Conservation (phyloP, 2,797 vertebrate species). For the Rhinatrema bivittatum region DNA sequence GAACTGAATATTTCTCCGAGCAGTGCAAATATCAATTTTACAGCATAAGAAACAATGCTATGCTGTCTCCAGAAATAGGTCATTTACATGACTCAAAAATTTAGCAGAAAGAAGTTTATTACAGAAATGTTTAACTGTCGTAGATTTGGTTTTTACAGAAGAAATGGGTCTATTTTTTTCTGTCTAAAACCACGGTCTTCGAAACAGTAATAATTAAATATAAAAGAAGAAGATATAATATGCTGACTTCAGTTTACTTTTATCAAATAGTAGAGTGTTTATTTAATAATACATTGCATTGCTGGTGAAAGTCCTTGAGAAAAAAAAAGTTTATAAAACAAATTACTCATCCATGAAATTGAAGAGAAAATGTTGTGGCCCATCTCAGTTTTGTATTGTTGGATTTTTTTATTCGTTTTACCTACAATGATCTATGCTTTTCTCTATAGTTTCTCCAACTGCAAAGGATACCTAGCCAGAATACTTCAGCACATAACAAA, state of each 20-base stretch:
- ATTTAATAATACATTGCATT: slow-evolving; percentile 24
- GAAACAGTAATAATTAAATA: too few species aligned
- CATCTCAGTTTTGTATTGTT: slow-evolving; percentile 40
- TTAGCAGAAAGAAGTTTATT: too few species aligned
- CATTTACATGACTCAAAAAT: too few species aligned
- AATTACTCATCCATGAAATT: slow-evolving; percentile 60
- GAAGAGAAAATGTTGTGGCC: slow-evolving; percentile 38
- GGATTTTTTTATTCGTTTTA: slow-evolving; percentile 19
- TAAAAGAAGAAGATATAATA: too few species aligned
- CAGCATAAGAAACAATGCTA: too few species aligned
- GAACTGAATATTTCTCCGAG: too few species aligned
- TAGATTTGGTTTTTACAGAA: too few species aligned
- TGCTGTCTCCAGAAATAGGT: too few species aligned
- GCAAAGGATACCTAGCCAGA: slow-evolving; percentile 57
- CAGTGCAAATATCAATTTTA: too few species aligned
- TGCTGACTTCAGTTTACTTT: slow-evolving; percentile 20
- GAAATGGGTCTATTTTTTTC: too few species aligned
- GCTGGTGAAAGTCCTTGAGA: slow-evolving; percentile 42
- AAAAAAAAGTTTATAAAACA: slow-evolving; percentile 52
- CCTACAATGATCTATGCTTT: slow-evolving; percentile 41
- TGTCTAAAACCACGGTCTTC: too few species aligned
- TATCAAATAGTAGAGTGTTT: slow-evolving; percentile 42
- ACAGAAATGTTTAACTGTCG: too few species aligned
- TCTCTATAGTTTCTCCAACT: slow-evolving; percentile 44
- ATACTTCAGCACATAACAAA: slow-evolving; percentile 59